Evolutionary conservation across 1,140 invertebrate species (phyloP), one percentile per base, ranked within the genome.

Genomic region (Meteorus sp.): DNA sequence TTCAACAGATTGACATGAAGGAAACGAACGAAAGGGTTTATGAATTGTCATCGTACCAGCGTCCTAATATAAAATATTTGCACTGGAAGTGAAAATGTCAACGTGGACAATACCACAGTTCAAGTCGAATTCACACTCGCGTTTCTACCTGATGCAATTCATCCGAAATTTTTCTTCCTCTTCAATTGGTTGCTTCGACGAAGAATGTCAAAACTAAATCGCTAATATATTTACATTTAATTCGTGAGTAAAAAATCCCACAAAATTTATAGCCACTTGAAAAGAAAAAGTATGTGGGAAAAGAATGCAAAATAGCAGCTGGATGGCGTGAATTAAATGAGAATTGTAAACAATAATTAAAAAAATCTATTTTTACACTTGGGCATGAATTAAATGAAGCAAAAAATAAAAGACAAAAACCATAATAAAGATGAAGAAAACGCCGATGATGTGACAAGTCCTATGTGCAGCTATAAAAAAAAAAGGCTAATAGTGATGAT

Each of bases 331-430:
- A 39, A n/a, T 27, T 50, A 31, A 58, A 61, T 56, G 44, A 39
- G 62, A 37, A 64, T 52, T 54, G 59, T 56, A 53, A 59, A 23
- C 27, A 60, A 59, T 60, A 56, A 62, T n/a, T n/a, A n/a, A n/a
- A 66, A 67, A 69, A 72, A 69, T 74, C 64, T 74, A 74, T 74
- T 74, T 74, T 74, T 74, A 73, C 72, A 74, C 70, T 70, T 68
- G 67, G 57, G 71, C 64, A 65, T 68, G 59, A 63, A 60, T 41
- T 61, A 56, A 55, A 57, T 29, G 58, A 64, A 64, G 62, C 35
- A 55, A 41, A 55, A 62, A 58, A 54, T 39, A 33, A 57, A 33
- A 22, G 54, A 61, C 52, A 50, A 31, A 48, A 45, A 44, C 45
- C 11, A n/a, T 22, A 22, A 59, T 31, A 50, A 20, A 20, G 48